Evolutionary conservation across 1,140 invertebrate genomes (phyloP), one percentile per base, ranked within the genome.

Genomic region (Zeugodacus cucurbitae): DNA sequence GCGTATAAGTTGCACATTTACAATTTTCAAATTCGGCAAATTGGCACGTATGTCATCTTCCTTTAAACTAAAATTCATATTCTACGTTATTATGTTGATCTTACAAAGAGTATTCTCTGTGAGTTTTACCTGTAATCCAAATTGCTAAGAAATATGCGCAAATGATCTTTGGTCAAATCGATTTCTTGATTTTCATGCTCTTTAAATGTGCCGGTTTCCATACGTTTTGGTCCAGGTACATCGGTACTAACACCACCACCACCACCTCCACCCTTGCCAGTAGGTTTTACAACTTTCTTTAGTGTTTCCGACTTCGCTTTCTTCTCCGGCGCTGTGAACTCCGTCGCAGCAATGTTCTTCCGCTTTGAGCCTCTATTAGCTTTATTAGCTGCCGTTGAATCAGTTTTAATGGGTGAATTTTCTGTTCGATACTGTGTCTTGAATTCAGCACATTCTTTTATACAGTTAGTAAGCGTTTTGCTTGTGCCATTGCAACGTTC

Each of bases 1-100:
- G 41, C 88, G 89, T 57, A 91, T 91, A 17, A 94, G 88, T 70
- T 91, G 90, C 7, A 94, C 90, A 86, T 92, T 91, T 6, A 88
- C 86, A 29, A 93, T 91, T 89, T 92, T 93, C 48, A 90, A 22
- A 54, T 89, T 88, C 1, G 85, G 91, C 88, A 94, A 94, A 20
- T 91, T 48, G 58, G 87, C 82, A 82, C 90, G 89, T n/a, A 94
- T 89, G 64, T 90, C 89, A 34, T 90, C 88, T 82, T 93, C 91
- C 2, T 89, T 90, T 8, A 93, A 88, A 37, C 88, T 89, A 59
- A 64, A 74, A 62, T 11, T 26, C 1, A 82, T 1, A 67, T 3
- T 32, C 54, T 70, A 87, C 2, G 41, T 54, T 87, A 32, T 64
- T 20, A 44, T 1, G 3, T 48, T 14, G 6, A 26, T 48, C 3